Evolutionary conservation across 2,888 invertebrate species (phyloP), one percentile per base, ranked within the genome.

Genomic region (Chrysolina americana): DNA sequence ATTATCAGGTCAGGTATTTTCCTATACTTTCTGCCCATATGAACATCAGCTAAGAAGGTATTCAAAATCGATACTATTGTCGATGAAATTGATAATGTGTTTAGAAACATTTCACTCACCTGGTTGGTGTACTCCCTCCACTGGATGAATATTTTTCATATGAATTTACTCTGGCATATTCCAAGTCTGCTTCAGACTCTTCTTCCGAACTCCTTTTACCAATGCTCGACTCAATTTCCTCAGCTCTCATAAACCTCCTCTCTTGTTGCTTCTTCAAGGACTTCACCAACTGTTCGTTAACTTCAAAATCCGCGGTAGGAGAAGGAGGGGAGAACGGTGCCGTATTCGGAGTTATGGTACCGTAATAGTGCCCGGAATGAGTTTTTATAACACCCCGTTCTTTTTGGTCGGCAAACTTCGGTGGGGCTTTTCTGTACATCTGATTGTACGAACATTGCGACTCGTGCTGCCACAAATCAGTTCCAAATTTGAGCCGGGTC

Each of bases 321-420:
- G 78, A 75, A 0, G 84, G 85, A 3, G 84, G 84, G 0, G 84
- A 82, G 48, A 83, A 83, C 3, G 81, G 73, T 1, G 79, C 77
- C 9, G 75, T 65, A 23, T 79, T 77, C 9, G 82, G 81, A 15
- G 80, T 80, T 17, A 82, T 75, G 1, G 82, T 83, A 19, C 85
- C 87, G 74, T 83, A 87, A 47, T 83, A 80, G 71, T 86, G 87
- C 0, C 87, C 87, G 0, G 84, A 81, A 65, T 85, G 86, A 0
- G 87, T 88, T 75, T 83, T 78, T 8, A 88, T 84, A 0, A 87
- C 84, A 5, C 88, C 87, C 50, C 75, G 75, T 47, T 82, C 82
- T 71, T 83, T 83, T 41, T 65, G 63, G 41, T 56, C 65, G 23
- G n/a, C 11, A 13, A 23, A 53, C 11, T 59, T 73, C 15, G 53